These are phyloP conservation scores for Ferdinandea cuprea DNA, from an alignment of 2,888 invertebrate species.

Conservation along the genomic window DNA sequence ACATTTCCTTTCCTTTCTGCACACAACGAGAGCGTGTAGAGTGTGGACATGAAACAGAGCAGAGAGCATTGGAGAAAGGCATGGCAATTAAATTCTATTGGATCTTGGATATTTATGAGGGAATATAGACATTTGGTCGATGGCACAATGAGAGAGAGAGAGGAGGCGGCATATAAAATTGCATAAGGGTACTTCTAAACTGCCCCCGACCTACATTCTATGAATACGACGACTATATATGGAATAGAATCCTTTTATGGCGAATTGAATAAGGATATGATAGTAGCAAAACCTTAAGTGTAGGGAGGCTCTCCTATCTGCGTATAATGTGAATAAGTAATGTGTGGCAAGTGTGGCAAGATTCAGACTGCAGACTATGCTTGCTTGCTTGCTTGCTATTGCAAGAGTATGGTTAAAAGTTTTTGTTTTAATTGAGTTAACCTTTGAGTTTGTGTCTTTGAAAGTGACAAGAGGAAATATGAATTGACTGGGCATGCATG, in stretches of 20 bases:
- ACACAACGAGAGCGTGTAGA: slow-evolving; percentile 25
- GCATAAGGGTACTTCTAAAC: slow-evolving; percentile 45
- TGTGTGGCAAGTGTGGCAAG: slow-evolving; percentile 27
- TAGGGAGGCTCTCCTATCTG: not conserved
- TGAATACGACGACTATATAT: slow-evolving; percentile 15
- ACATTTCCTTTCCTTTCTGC: slow-evolving; percentile 2
- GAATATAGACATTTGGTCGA: slow-evolving; percentile 62
- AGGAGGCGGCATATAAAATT: slow-evolving; percentile 40
- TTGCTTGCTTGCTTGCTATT: too few relatives aligned
- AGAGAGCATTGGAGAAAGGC: too few relatives aligned
- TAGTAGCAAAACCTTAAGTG: slow-evolving; percentile 19
- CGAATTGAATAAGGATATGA: too few relatives aligned
- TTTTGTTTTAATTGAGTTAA: slow-evolving; percentile 6
- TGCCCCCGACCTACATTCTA: slow-evolving; percentile 41
- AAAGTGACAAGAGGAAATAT: not conserved
- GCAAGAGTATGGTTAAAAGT: slow-evolving; percentile 11
- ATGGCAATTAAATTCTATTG: slow-evolving; percentile 72
- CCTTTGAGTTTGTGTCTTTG: not conserved
- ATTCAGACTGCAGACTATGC: slow-evolving; percentile 5
- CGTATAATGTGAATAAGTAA: slow-evolving; percentile 45
- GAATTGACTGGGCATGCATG: too few relatives aligned
- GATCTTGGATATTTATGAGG: slow-evolving; percentile 71
- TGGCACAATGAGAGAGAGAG: slow-evolving; percentile 20
- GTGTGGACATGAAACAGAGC: not conserved
- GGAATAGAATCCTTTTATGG: slow-evolving; percentile 58